Evolutionary conservation across 2,888 invertebrate genomes (phyloP).

Genomic region (Opisthograptis luteolata): DNA sequence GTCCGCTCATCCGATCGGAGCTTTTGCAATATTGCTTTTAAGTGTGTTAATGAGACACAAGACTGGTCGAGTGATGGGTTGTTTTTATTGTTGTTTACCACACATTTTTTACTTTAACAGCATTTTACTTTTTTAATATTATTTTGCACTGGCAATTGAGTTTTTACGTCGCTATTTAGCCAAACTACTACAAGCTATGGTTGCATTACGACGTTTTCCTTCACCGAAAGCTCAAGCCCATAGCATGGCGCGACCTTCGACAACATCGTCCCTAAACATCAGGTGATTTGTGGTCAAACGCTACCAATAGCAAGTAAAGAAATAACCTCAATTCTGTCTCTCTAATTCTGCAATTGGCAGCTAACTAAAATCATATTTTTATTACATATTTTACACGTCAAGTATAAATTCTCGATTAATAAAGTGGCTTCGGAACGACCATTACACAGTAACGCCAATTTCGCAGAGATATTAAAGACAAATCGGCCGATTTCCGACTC

Average conservation of each 20-base stretch:
- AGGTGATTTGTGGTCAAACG: no score
- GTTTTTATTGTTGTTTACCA: slow-evolving; percentile 15
- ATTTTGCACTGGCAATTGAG: no score
- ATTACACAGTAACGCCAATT: slow-evolving; percentile 27
- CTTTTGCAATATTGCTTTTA: slow-evolving; percentile 19
- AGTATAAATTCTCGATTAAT: slow-evolving; percentile 25
- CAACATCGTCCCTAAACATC: no score
- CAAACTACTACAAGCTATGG: no score
- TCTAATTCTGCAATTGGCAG: neutral
- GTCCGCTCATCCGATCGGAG: slow-evolving; percentile 1
- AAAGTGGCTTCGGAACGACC: slow-evolving; percentile 17
- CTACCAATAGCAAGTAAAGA: no score
- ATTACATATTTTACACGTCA: no score
- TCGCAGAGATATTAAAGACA: slow-evolving; percentile 28
- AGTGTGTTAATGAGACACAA: slow-evolving; percentile 27
- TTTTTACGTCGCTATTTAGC: no score
- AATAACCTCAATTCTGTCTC: no score
- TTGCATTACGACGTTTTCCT: no score
- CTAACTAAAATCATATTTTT: slow-evolving; percentile 23
- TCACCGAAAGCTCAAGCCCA: no score
- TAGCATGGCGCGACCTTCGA: no score
- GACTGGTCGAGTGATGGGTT: slow-evolving; percentile 13
- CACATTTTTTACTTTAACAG: neutral
- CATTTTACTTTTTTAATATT: no score
- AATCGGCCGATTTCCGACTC: slow-evolving; percentile 30